Base-by-base conservation (phyloP, 1,140 invertebrate species). In the Atta colombica region DNA sequence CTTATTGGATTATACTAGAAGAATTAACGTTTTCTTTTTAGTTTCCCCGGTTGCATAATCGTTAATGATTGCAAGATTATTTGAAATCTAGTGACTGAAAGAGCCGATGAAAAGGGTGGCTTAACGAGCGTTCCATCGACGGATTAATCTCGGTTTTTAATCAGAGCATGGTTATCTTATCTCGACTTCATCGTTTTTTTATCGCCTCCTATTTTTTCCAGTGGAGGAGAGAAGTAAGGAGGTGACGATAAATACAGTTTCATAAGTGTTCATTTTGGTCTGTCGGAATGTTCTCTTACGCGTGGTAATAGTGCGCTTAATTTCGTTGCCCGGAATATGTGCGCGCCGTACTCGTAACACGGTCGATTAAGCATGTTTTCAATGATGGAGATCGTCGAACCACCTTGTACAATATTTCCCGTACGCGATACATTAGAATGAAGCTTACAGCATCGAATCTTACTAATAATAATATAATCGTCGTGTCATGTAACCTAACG, bases 281-380 rank as follows among this genome's bases (percentile, higher is more conserved):
- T 18, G 45, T 14, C n/a, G 25, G 6, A 51, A 28, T 53, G 61
- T 68, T 49, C 61, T 35, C 35, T 78, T 51, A 53, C 45, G 31
- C 61, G 12, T 16, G 63, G 65, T 68, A 68, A 80, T 68, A 31
- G 28, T 28, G 49, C 61, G 63, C 0, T 80, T 68, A 80, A 80
- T 68, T 39, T 68, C 63, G 63, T 80, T 35, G 49, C 28, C 18
- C 10, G 35, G 74, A 66, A 66, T 16, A 68, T 14, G n/a, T 53
- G 35, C 60, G 35, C 25, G 45, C 35, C 35, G 65, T 45, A 63
- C 61, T 66, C 61, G 77, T 78, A 78, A 78, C 63, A 39, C 45
- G 61, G 28, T 35, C 77, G 45, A 78, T 78, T 80, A 80, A 80
- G 61, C 51, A 31, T 55, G 68, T 80, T 80, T 68, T 80, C 63